A percentile compares a stretch with the other conserved stretches of the same genome.
These are phyloP conservation scores for Danio albolineatus DNA, from an alignment of 2,797 vertebrate genomes.

Conservation along the genomic window DNA sequence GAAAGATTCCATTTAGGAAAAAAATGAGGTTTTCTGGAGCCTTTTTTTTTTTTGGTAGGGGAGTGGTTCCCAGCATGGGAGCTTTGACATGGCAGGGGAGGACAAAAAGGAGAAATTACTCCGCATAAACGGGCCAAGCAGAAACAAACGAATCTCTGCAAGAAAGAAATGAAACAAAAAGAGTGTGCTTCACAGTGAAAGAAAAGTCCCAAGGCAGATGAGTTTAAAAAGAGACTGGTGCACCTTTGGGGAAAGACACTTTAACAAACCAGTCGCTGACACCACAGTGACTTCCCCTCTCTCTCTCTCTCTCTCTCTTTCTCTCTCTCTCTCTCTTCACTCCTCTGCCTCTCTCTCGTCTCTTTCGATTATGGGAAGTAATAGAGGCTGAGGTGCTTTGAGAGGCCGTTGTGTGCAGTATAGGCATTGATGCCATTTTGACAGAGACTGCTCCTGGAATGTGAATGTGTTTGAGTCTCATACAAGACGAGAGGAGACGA, in stretches of 20 bases:
- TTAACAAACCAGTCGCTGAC: conserved; percentile 49
- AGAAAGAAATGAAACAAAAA: conserved; percentile 33
- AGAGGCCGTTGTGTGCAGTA: conserved; percentile 38
- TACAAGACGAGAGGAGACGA: conserved; percentile 36
- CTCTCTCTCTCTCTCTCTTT: not conserved
- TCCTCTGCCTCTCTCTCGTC: not conserved
- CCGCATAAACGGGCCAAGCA: conserved; percentile 26
- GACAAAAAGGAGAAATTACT: conserved; percentile 58
- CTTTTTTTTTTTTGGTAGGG: conserved; percentile 55
- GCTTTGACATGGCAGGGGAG: conserved; percentile 60
- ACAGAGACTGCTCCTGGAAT: conserved; percentile 47
- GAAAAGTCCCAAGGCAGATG: conserved; percentile 49
- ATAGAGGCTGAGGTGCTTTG: conserved; percentile 40
- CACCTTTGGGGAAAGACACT: conserved; percentile 48
- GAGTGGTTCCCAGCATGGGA: conserved; percentile 60
- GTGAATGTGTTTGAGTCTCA: conserved; percentile 53
- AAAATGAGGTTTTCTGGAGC: conserved; percentile 41
- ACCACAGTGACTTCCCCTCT: conserved; percentile 37
- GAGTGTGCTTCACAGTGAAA: conserved; percentile 8
- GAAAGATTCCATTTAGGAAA: conserved; percentile 63
- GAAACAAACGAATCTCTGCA: conserved; percentile 56
- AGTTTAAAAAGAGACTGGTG: conserved; percentile 59
- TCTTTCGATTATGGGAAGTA: conserved; percentile 50
- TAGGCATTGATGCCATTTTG: conserved; percentile 45
- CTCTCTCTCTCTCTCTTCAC: not conserved